Evolutionary conservation across 1,140 invertebrate genomes (phyloP).

Genomic region (Aphaenogaster floridana): DNA sequence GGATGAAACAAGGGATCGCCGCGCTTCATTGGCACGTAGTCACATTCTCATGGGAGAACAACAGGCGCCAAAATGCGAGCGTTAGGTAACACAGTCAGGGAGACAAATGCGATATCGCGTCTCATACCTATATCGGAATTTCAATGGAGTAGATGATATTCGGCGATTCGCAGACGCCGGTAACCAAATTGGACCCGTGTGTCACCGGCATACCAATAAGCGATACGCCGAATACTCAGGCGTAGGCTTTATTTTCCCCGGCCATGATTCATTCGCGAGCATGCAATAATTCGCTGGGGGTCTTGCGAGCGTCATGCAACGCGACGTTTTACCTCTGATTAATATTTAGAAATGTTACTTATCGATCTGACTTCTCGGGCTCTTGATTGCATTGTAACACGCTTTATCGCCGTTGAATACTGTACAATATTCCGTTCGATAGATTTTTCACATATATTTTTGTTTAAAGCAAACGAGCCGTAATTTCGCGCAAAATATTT

Average conservation of each 20-base stretch:
- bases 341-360: conserved; percentile 22
- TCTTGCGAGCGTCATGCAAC: conserved; percentile 52
- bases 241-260: conserved; percentile 67
- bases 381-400: not conserved
- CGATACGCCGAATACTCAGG: conserved; percentile 59
- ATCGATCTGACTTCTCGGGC: not conserved
- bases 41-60: conserved; percentile 58
- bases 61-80: conserved; percentile 75
- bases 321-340: conserved; percentile 14
- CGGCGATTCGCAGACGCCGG: conserved; percentile 77
- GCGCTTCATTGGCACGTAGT: conserved; percentile 51
- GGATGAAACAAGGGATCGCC: conserved; percentile 16
- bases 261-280: conserved; percentile 62
- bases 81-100: conserved; percentile 77
- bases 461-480: conserved; percentile 40
- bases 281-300: conserved; percentile 28
- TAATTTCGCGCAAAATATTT: conserved; percentile 52
- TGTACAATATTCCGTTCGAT: conserved; percentile 4
- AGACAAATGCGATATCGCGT: conserved; percentile 80
- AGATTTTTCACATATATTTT: conserved; percentile 40
- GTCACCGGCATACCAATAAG: conserved; percentile 77
- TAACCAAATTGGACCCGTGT: conserved; percentile 78
- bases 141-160: conserved; percentile 81
- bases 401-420: not conserved
- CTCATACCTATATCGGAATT: conserved; percentile 77